A percentile compares a stretch with the other conserved stretches of the same genome.
phyloP scores from a whole-genome alignment of 2,888 invertebrate species.

The Leptinotarsa rubiginosa region DNA sequence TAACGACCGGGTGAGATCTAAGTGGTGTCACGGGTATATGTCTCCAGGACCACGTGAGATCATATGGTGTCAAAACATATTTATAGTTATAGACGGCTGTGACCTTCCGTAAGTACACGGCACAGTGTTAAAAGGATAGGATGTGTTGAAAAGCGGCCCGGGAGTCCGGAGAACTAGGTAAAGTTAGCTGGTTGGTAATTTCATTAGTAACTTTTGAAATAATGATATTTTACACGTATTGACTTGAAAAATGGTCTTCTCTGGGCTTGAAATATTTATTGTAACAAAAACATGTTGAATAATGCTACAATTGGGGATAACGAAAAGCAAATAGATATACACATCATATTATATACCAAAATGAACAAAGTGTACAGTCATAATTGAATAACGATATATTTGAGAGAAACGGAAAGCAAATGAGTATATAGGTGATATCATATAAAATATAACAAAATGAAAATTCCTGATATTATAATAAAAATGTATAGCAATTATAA shows the following conservation, averaged over 20 bases:
- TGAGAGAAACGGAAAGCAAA: background rate
- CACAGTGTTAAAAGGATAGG: conserved; percentile 13
- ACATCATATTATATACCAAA: background rate
- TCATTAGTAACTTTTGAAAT: conserved; percentile 5
- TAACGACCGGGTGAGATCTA: conserved; percentile 22
- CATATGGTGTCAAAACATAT: conserved; percentile 15
- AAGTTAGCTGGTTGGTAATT: conserved; percentile 11
- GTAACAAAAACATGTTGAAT: background rate
- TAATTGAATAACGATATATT: background rate
- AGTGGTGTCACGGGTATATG: conserved; percentile 12
- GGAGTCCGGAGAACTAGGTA: background rate
- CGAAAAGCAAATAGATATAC: conserved; percentile 1
- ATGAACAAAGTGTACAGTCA: background rate
- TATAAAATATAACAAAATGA: conserved; percentile 7
- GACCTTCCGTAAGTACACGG: no score
- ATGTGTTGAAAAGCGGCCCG: conserved; percentile 17
- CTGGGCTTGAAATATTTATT: conserved; percentile 9
- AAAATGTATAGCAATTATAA: background rate
- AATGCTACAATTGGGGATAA: background rate
- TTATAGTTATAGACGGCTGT: background rate
- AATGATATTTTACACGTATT: conserved; percentile 4
- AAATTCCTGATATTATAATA: background rate
- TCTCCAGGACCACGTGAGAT: conserved; percentile 18
- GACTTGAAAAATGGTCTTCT: conserved; percentile 2
- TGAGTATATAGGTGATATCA: no score